Evolutionary conservation across 35 echinoderm and acorn worm genomes (phyloP), one percentile per base, ranked within the genome.

Genomic region (Diadema setosum): DNA sequence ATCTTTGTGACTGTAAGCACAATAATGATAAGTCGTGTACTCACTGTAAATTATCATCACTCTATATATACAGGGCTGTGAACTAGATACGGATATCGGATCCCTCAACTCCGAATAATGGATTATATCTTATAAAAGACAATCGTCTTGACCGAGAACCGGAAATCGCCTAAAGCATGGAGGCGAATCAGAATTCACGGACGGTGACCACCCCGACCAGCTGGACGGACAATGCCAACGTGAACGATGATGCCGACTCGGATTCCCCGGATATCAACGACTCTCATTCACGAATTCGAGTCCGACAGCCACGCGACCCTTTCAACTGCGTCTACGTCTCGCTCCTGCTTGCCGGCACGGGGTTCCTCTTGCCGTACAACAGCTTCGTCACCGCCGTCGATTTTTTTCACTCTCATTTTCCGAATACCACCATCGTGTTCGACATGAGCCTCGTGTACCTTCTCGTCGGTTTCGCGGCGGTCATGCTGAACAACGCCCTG

Each of bases 301-400:
- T 90, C n/a, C 50, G 63, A 82, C 81, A 83, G 65, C 92, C 92
- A 2, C 82, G 31, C 9, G 92, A 94, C 41, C 87, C 48, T 12
- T 70, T 63, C 75, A 85, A 94, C 70, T 37, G 48, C 17, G 67
- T 94, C 23, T 94, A 94, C 60, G 36, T 76, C 21, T 89, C 82
- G 7, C 50, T 94, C 46, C 69, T 94, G 2, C 70, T 94, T 23
- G 86, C 92, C 9, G 92, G 92, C 0, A 94, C 88, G 5, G 92
- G 92, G 8, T 94, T 94, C 83, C 46, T 94, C 7, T 83, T 94
- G 4, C 92, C 92, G 18, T 94, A 94, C 64, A 94, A 94, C 67
- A 94, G 92, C 25, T 94, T 94, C 82, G 88, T 94, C 65, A 89
- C 92, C 2, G 92, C 92, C 18, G 92, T 94, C 21, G 92, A 94